Conservation (phyloP, 2,797 vertebrate genomes). For the Austrolebias charrua region DNA sequence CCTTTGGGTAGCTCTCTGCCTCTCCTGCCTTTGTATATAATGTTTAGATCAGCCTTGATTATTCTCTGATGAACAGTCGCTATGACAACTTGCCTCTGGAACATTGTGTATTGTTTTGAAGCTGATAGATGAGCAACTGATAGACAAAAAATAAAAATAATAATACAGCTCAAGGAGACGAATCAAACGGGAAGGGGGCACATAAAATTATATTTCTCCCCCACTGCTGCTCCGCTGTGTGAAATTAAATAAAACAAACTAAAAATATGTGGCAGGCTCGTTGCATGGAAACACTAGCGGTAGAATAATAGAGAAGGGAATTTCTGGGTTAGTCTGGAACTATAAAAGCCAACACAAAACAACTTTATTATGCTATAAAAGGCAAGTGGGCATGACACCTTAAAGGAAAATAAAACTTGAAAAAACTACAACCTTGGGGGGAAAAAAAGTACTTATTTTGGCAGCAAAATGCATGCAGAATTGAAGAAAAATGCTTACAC, state of each 20-base stretch:
- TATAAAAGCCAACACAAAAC: neutral
- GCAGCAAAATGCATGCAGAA: neutral
- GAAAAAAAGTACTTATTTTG: neutral
- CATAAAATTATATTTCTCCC: slow-evolving; percentile 31
- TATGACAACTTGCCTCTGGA: slow-evolving; percentile 65
- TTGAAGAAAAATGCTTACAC: slow-evolving; percentile 2
- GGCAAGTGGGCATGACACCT: neutral
- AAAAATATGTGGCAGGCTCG: slow-evolving; percentile 6
- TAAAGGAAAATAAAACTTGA: neutral
- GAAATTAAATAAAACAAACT: slow-evolving; percentile 27
- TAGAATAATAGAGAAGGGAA: slow-evolving; percentile 6
- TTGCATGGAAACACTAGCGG: slow-evolving; percentile 1
- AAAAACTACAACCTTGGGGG: slow-evolving; percentile 17
- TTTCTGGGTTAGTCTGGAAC: slow-evolving; percentile 5
- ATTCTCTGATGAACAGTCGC: slow-evolving; percentile 57
- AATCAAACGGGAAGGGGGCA: slow-evolving; percentile 9
- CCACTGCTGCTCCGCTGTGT: slow-evolving; percentile 20
- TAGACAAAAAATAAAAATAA: slow-evolving; percentile 16
- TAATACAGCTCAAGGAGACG: slow-evolving; percentile 41
- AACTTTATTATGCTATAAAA: slow-evolving; percentile 3
- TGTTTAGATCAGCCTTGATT: slow-evolving; percentile 55
- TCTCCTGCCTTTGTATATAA: slow-evolving; percentile 23
- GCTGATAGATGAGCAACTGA: slow-evolving; percentile 40
- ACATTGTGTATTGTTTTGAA: slow-evolving; percentile 52
- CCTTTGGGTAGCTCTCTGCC: slow-evolving; percentile 1